A percentile compares a stretch with the other conserved stretches of the same genome.
These are phyloP conservation scores for Zapus hudsonius DNA, from an alignment of 2,113 vertebrate genomes.

Conservation along the genomic window DNA sequence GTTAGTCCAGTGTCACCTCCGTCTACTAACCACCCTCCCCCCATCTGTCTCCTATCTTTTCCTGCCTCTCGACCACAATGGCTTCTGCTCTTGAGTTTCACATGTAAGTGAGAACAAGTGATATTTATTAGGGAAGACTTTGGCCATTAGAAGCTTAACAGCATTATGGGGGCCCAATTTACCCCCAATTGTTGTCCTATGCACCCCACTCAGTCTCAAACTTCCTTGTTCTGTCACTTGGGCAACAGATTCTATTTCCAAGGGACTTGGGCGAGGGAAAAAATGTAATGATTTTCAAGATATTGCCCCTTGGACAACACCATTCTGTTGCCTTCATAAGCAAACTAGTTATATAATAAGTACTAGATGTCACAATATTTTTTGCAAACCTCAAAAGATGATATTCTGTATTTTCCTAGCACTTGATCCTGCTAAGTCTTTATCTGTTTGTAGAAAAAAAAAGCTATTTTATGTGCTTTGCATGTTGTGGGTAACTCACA, in stretches of 20 bases:
- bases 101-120: background rate
- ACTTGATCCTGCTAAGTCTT: background rate
- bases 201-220: rapidly evolving
- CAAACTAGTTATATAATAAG: background rate
- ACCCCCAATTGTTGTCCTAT: background rate
- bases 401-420: background rate
- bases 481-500: background rate
- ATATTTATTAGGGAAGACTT: background rate
- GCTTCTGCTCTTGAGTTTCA: background rate
- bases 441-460: conserved; percentile 24
- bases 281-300: background rate
- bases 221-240: background rate
- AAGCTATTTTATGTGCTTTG: background rate
- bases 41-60: background rate
- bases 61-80: background rate
- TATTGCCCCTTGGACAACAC: background rate
- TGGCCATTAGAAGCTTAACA: background rate
- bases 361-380: background rate
- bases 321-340: conserved; percentile 20
- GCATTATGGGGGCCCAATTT: background rate
- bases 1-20: background rate
- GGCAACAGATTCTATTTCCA: background rate
- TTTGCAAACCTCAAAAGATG: background rate
- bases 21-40: too few species aligned
- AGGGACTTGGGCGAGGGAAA: background rate